These are phyloP conservation scores for Meta bourneti DNA, from an alignment of 2,888 invertebrate genomes.

Conservation along the genomic window DNA sequence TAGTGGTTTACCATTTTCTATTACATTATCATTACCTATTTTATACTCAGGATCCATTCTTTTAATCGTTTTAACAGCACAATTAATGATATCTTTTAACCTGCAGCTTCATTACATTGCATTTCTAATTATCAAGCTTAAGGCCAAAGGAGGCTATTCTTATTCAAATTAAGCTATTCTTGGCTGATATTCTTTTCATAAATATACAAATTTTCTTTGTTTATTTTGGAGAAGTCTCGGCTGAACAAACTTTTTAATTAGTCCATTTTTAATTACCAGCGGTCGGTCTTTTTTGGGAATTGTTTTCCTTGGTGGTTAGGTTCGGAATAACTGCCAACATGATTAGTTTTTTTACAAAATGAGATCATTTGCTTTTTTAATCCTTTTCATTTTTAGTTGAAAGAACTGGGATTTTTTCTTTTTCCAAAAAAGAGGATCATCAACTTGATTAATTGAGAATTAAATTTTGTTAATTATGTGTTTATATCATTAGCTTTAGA, in stretches of 20 bases:
- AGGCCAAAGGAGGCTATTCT: conserved; percentile 8
- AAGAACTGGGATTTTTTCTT: conserved; percentile 21
- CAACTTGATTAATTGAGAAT: conserved; percentile 61
- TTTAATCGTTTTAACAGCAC: conserved; percentile 24
- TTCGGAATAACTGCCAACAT: background rate
- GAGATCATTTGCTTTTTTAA: background rate
- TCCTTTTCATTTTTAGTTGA: conserved; percentile 9
- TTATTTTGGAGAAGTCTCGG: conserved; percentile 9
- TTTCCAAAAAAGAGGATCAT: conserved; percentile 26
- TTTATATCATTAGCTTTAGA: conserved; percentile 13
- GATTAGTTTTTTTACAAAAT: conserved; percentile 24
- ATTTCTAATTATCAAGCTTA: conserved; percentile 57
- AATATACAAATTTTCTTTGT: background rate
- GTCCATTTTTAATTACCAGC: conserved; percentile 52
- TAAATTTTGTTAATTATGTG: conserved; percentile 48
- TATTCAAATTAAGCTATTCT: conserved; percentile 43
- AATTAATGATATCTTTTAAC: conserved; percentile 22
- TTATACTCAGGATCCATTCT: background rate
- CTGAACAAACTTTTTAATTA: conserved; percentile 59
- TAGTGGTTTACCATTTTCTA: background rate
- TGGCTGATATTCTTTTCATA: background rate
- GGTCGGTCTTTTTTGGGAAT: background rate
- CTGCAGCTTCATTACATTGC: background rate
- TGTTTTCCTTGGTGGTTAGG: background rate
- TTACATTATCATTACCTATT: background rate